These are phyloP conservation scores for Diarsia brunnea DNA, from an alignment of 2,888 invertebrate species.

Conservation along the genomic window DNA sequence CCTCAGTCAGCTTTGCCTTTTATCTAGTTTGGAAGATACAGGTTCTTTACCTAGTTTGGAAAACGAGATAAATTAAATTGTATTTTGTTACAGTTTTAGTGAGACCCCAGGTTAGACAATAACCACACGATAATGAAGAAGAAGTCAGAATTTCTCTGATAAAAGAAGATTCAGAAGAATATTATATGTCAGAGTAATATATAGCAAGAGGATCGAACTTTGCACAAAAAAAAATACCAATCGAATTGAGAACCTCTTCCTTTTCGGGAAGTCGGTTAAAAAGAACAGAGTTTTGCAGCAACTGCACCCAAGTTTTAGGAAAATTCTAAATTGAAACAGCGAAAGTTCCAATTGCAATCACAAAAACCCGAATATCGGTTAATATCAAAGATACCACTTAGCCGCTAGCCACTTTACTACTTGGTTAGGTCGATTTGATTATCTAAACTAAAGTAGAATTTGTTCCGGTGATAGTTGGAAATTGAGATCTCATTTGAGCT, in stretches of 20 bases:
- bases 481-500: constrained; percentile 6
- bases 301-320: neutral
- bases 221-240: neutral
- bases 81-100: too few species aligned
- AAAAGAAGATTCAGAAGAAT: neutral
- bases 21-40: too few species aligned
- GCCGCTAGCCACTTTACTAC: neutral
- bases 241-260: too few species aligned
- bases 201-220: neutral
- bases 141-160: neutral
- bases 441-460: neutral
- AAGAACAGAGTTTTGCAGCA: neutral
- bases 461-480: constrained; percentile 26
- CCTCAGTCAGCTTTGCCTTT: too few species aligned
- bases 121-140: too few species aligned
- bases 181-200: neutral
- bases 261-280: neutral
- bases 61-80: too few species aligned
- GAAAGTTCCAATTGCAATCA: neutral
- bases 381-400: neutral
- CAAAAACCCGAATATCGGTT: neutral
- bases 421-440: constrained; percentile 11
- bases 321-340: neutral
- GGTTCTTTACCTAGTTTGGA: too few species aligned
- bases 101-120: too few species aligned